Conservation (phyloP, 2,888 invertebrate genomes). For the Zaprionus obscuricornis region DNA sequence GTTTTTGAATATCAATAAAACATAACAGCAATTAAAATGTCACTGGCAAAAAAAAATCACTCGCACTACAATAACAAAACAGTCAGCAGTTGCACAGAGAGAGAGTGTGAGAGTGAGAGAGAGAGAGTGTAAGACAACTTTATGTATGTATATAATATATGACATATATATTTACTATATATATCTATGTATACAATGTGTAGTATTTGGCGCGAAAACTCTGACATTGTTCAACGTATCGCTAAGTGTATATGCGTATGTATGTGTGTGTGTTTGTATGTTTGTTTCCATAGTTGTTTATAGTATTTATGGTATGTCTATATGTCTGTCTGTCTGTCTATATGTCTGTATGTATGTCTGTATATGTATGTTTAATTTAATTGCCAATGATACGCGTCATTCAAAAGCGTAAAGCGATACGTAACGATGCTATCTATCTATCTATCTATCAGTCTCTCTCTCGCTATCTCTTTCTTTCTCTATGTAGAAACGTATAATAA, state of each 20-base stretch:
- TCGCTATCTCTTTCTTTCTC: too few species aligned
- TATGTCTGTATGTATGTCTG: slow-evolving; percentile 40
- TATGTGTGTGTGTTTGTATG: slow-evolving; percentile 27
- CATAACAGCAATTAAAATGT: slow-evolving; percentile 77
- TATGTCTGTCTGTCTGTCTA: slow-evolving; percentile 34
- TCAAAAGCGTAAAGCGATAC: slow-evolving; percentile 69
- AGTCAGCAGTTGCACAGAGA: slow-evolving; percentile 5
- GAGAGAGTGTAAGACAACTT: too few species aligned
- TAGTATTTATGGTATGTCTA: too few species aligned
- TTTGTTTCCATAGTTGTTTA: slow-evolving; percentile 12
- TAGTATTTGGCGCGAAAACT: slow-evolving; percentile 34
- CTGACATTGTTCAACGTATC: slow-evolving; percentile 64
- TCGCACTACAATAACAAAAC: slow-evolving; percentile 19
- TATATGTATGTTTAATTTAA: slow-evolving; percentile 66
- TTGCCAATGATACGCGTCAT: slow-evolving; percentile 79
- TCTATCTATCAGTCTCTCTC: neutral
- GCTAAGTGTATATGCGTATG: slow-evolving; percentile 16
- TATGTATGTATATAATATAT: too few species aligned
- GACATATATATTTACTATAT: slow-evolving; percentile 9
- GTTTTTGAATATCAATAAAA: slow-evolving; percentile 77
- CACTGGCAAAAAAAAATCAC: slow-evolving; percentile 68
- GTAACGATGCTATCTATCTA: slow-evolving; percentile 65
- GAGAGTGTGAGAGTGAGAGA: too few species aligned
- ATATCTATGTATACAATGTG: slow-evolving; percentile 8
- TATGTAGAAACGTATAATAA: too few species aligned